Percentiles rank a stretch among this genome's conserved stretches.
These are phyloP conservation scores for Dicranocentrus wangi DNA, from an alignment of 2,888 invertebrate genomes.

Conservation along the genomic window DNA sequence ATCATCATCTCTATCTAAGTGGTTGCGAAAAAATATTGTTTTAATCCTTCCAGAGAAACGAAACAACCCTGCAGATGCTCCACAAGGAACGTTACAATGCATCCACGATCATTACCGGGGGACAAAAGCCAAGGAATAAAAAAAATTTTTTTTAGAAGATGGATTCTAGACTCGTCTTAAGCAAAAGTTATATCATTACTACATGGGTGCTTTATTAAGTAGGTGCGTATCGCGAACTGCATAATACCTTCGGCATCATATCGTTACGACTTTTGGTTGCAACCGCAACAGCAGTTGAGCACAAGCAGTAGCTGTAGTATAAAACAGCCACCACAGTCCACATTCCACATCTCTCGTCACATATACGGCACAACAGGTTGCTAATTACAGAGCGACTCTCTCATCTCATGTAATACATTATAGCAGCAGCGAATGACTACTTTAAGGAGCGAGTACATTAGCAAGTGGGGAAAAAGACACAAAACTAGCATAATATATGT, in stretches of 20 bases:
- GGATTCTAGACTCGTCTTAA: not conserved
- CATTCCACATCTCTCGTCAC: too few relatives aligned
- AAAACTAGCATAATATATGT: not conserved
- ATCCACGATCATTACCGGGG: not conserved
- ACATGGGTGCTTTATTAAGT: not conserved
- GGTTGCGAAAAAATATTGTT: constrained; percentile 21
- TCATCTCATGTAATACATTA: constrained; percentile 2
- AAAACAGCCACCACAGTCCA: not conserved
- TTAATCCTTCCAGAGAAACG: constrained; percentile 22
- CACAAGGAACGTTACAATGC: not conserved
- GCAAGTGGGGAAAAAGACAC: constrained; percentile 12
- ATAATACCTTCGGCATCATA: not conserved
- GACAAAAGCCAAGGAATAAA: not conserved
- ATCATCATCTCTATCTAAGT: not conserved
- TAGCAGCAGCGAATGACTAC: not conserved
- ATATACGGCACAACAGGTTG: constrained; percentile 60
- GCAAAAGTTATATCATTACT: not conserved
- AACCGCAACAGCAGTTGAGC: constrained; percentile 19
- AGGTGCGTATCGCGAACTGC: not conserved
- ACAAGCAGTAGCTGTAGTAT: not conserved
- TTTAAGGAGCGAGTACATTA: too few relatives aligned
- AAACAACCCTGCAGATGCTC: constrained; percentile 33
- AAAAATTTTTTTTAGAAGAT: not conserved
- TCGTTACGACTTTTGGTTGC: not conserved
- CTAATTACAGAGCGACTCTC: constrained; percentile 33